Evolutionary conservation across 1,140 invertebrate genomes (phyloP), one percentile per base, ranked within the genome.

Genomic region (Drosophila sproati): DNA sequence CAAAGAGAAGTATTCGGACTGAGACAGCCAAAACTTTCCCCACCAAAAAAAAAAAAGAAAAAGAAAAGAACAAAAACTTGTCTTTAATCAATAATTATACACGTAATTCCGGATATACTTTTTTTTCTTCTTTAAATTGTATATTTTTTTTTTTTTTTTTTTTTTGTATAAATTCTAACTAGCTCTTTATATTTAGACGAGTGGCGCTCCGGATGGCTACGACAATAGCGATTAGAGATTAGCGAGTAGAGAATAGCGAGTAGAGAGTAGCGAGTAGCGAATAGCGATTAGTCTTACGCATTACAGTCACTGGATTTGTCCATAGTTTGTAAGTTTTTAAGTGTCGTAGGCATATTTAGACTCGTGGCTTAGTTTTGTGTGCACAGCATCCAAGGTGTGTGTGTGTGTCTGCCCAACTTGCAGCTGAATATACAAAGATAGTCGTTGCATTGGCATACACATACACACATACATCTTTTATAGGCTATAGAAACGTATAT

Each of bases 1-100:
- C 64, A 94, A 94, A 73, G 93, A 67, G 20, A 88, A 91, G 76
- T 92, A 78, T 79, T 83, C 91, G 48, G 86, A 87, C 59, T 92
- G 76, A 80, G 66, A 32, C 7, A 55, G 6, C 35, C 55, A 80
- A 20, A 43, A 45, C 5, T 10, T 48, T 31, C 34, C 34, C 39
- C 10, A n/a, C 39, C 10, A n/a, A 43, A n/a, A 8, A 43, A 41
- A 41, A 43, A 8, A 43, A 43, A 43, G 10, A 43, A 43, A n/a
- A 20, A 20, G 20, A 20, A 20, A 20, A 20, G 20, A 20, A 20
- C 20, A 20, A 20, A 20, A 20, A 20, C 20, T 20, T 20, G 20
- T 20, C 39, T 43, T n/a, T 43, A 43, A 43, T n/a, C 39, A n/a
- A 43, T 20, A 20, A 20, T 20, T 20, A 20, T 20, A 20, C 20